A percentile compares a stretch with the other conserved stretches of the same genome.
Evolutionary conservation across 2,797 vertebrate genomes (phyloP).

Genomic region (Sebastes paucispinis): DNA sequence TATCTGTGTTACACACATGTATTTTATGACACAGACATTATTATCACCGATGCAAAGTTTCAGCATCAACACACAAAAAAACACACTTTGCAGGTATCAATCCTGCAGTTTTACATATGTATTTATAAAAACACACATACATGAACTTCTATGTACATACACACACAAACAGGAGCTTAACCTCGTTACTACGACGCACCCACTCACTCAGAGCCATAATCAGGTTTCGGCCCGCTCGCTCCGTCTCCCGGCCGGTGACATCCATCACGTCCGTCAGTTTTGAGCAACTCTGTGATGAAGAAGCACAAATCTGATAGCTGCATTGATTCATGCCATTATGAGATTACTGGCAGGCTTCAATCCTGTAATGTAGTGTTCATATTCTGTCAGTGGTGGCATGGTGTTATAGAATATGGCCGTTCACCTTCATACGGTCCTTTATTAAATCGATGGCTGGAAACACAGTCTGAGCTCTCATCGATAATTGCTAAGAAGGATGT

Average conservation of each 20-base stretch:
- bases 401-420: slow-evolving; percentile 39
- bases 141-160: background rate
- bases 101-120: background rate
- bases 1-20: background rate
- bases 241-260: slow-evolving; percentile 35
- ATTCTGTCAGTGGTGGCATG: slow-evolving; percentile 25
- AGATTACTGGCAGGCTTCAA: slow-evolving; percentile 66
- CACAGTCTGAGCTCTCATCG: slow-evolving; percentile 39
- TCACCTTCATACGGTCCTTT: slow-evolving; percentile 58
- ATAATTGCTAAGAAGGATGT: slow-evolving; percentile 53
- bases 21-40: background rate
- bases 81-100: background rate
- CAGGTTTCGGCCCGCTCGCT: slow-evolving; percentile 11
- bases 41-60: background rate
- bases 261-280: slow-evolving; percentile 24
- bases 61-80: background rate
- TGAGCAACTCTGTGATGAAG: slow-evolving; percentile 42
- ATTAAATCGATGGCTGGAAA: slow-evolving; percentile 58
- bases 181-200: background rate
- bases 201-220: slow-evolving; percentile 37
- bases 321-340: slow-evolving; percentile 57
- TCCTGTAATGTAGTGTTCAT: slow-evolving; percentile 45
- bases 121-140: background rate
- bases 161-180: background rate
- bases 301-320: slow-evolving; percentile 59